Base-by-base conservation (phyloP, 2,888 invertebrate species). In the Melanophora roralis region DNA sequence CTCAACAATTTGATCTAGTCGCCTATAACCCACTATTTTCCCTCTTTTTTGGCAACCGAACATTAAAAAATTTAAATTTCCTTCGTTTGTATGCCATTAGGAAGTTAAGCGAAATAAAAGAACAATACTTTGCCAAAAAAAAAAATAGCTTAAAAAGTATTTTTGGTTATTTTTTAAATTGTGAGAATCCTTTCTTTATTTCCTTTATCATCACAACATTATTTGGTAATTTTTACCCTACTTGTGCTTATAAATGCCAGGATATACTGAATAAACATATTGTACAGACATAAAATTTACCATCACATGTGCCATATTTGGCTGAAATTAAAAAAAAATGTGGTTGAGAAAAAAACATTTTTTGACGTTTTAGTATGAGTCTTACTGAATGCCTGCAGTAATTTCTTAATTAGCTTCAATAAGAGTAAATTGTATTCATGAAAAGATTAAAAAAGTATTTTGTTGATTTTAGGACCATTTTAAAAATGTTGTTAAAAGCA, bases 381-480 rank as follows among this genome's bases (percentile, higher is more conserved):
- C 79, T 78, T 83, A 78, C 82, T 82, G 83, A 83, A 83, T 84
- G 88, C 87, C 87, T 85, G 85, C 85, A 87, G 87, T 85, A 84
- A 88, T 87, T 86, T 87, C 87, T 86, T 87, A 87, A 87, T 87
- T 87, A 87, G 87, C 87, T 86, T 86, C 78, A 77, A 77, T 77
- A 67, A 64, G 72, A 68, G 38, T 72, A 59, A n/a, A 71, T 65
- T 77, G 72, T 72, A n/a, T 59, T 40, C 40, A 19, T 27, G 55
- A 71, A 65, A 67, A 43, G 65, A 27, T 27, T 5, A 3, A 5
- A 5, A 6, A 5, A 27, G 27, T 27, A 5, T 27, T 27, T 27
- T 27, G 3, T 27, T 5, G 3, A 27, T 27, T 27, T 27, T 27
- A 5, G 6, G 6, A 6, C 27, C 27, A 27, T 5, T 27, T 27